Percentiles rank a stretch among this genome's conserved stretches.
Evolutionary conservation across 2,888 invertebrate species (phyloP).

Genomic region (Odontocerum albicorne): DNA sequence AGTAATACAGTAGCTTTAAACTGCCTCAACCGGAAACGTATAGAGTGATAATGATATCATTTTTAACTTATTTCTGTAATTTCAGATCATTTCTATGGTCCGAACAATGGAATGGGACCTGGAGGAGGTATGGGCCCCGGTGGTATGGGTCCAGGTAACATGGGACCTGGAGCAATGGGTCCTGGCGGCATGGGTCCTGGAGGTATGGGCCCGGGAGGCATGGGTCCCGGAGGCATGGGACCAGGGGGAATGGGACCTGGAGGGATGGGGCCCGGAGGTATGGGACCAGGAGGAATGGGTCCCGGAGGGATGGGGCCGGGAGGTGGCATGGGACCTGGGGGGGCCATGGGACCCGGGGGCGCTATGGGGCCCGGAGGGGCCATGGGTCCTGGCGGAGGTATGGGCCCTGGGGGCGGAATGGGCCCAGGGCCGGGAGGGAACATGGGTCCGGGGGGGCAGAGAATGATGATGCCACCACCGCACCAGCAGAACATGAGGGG

Average conservation of each 20-base stretch:
- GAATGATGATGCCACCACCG: conserved; percentile 47
- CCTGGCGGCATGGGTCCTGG: conserved; percentile 39
- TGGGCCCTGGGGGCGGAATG: conserved; percentile 45
- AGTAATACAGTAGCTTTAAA: too few relatives aligned
- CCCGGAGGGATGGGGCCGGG: conserved; percentile 39
- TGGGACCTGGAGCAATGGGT: conserved; percentile 37
- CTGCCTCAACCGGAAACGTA: too few relatives aligned
- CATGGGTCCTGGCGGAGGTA: conserved; percentile 42
- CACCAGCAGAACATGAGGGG: conserved; percentile 52
- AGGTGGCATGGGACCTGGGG: conserved; percentile 35
- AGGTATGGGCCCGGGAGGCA: conserved; percentile 43
- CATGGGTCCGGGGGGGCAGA: conserved; percentile 37
- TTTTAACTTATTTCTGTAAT: conserved; percentile 3
- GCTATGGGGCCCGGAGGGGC: conserved; percentile 44
- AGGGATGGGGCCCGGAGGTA: conserved; percentile 40
- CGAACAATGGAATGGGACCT: conserved; percentile 43
- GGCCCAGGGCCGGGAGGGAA: conserved; percentile 42
- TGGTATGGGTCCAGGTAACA: conserved; percentile 25
- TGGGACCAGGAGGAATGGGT: conserved; percentile 45
- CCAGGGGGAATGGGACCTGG: conserved; percentile 39
- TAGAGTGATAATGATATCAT: too few relatives aligned
- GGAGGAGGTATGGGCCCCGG: conserved; percentile 47
- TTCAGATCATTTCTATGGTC: conserved; percentile 55
- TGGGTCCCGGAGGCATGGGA: conserved; percentile 45
- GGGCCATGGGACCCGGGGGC: conserved; percentile 44